Conservation (phyloP, 2,888 invertebrate species). For the Sinhomidia bicolor region DNA sequence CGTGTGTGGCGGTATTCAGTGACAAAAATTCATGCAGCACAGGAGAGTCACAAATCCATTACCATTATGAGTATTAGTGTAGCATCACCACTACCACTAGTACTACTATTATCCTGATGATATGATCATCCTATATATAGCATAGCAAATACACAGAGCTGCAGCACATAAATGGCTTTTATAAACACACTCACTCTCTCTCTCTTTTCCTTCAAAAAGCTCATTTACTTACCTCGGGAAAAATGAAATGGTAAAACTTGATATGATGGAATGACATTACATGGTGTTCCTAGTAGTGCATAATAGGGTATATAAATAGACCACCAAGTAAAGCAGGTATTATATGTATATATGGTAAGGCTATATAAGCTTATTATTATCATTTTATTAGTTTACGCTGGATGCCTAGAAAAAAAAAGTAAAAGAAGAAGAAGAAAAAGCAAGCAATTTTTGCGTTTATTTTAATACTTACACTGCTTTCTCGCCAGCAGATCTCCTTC, state of each 20-base stretch:
- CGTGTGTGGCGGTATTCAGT: too few species aligned
- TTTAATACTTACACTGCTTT: slow-evolving; percentile 25
- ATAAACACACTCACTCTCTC: slow-evolving; percentile 4
- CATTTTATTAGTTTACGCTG: too few species aligned
- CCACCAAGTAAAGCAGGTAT: not conserved
- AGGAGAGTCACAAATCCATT: slow-evolving; percentile 65
- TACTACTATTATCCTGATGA: not conserved
- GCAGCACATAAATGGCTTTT: slow-evolving; percentile 18
- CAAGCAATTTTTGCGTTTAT: not conserved
- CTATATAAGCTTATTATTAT: not conserved
- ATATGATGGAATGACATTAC: slow-evolving; percentile 38
- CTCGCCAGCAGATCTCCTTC: not conserved
- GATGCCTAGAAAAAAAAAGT: too few species aligned
- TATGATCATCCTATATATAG: too few species aligned
- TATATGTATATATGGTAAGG: not conserved
- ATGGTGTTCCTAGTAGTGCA: not conserved
- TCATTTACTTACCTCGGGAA: slow-evolving; percentile 35
- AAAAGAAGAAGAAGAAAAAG: too few species aligned
- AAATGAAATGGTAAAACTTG: slow-evolving; percentile 51
- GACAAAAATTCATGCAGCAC: slow-evolving; percentile 49
- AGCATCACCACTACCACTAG: not conserved
- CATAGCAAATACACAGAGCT: slow-evolving; percentile 12
- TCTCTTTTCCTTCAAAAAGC: not conserved
- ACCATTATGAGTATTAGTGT: slow-evolving; percentile 45
- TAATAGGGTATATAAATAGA: not conserved